Evolutionary conservation across 2,797 vertebrate species (phyloP), one percentile per base, ranked within the genome.

Genomic region (Muscicapa comitata): DNA sequence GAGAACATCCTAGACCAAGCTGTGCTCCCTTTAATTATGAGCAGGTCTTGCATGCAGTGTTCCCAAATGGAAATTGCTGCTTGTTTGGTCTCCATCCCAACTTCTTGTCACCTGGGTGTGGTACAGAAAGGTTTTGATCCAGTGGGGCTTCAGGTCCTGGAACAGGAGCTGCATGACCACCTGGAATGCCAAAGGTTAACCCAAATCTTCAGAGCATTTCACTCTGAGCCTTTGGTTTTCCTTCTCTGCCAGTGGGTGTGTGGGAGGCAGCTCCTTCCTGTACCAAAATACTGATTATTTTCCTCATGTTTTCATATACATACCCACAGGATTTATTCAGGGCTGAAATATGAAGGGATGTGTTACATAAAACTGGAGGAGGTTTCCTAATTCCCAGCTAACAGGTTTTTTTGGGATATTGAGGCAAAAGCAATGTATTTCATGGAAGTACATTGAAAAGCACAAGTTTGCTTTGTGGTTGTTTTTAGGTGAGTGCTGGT

Each of bases 371-470:
- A 83, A 20, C n/a, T 33, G 25, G n/a, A 68, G 38, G 21, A 23
- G 8, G 9, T 33, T 63, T 72, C 43, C 23, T 10, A 13, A 31
- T 37, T 42, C 19, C 5, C 3, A 2, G 3, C 26, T 79, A 6
- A 23, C 7, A 19, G 7, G 1, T 37, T 11, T 29, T 51, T 33
- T 15, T 40, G 37, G 51, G 38, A 9, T 26, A 4, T 1, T 31
- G 21, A 43, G 72, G 31, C 23, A 68, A 31, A 74, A 63, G 16
- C 12, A 23, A 9, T 11, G 0, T 8, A 4, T 53, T 31, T 25
- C 13, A 3, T 4, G 7, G n/a, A 51, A 24, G 15, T 4, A 6
- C 1, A 13, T 2, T n/a, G 15, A 26, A 15, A 58, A 29, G 12
- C 7, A 8, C 2, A 20, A 3, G 37, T 58, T 54, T 51, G n/a